Base-by-base conservation (phyloP, 2,888 invertebrate genomes). In the Tinea semifulvella region DNA sequence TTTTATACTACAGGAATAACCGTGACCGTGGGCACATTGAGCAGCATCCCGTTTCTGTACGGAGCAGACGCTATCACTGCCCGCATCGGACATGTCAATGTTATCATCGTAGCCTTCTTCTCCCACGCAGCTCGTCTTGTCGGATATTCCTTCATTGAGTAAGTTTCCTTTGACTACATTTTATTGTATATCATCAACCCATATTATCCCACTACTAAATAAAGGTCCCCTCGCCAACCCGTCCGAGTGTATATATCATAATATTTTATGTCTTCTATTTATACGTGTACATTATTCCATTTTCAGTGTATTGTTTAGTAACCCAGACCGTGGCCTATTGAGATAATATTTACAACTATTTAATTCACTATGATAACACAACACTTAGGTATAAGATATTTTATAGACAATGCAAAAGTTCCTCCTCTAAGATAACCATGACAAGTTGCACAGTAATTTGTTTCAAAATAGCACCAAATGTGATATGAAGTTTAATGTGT, bases 141-240 rank as follows among this genome's bases (percentile, higher is more conserved):
- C 55, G 91, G 92, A 49, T 94, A 94, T 71, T 92, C 93, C 13
- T 88, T 90, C 60, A 92, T 93, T 53, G 89, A 89, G 92, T 92
- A 74, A 88, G 86, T 82, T 52, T 44, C 4, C 31, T 5, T 31
- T 31, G 5, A 7, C 11, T 31, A 13, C 25, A 22, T 5, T 22
- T n/a, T n/a, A n/a, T n/a, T n/a, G n/a, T n/a, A n/a, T n/a, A n/a
- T n/a, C n/a, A n/a, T n/a, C n/a, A n/a, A n/a, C n/a, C n/a, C n/a
- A n/a, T n/a, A n/a, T n/a, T n/a, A n/a, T n/a, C n/a, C n/a, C n/a
- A n/a, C n/a, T n/a, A n/a, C n/a, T n/a, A n/a, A n/a, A n/a, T n/a
- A n/a, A n/a, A n/a, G n/a, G n/a, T n/a, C n/a, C n/a, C n/a, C n/a
- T n/a, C n/a, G n/a, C n/a, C n/a, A n/a, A n/a, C n/a, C n/a, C n/a